A percentile compares a stretch with the other conserved stretches of the same genome.
Evolutionary conservation across 2,888 invertebrate genomes (phyloP).

Genomic region (Nymphalis urticae): DNA sequence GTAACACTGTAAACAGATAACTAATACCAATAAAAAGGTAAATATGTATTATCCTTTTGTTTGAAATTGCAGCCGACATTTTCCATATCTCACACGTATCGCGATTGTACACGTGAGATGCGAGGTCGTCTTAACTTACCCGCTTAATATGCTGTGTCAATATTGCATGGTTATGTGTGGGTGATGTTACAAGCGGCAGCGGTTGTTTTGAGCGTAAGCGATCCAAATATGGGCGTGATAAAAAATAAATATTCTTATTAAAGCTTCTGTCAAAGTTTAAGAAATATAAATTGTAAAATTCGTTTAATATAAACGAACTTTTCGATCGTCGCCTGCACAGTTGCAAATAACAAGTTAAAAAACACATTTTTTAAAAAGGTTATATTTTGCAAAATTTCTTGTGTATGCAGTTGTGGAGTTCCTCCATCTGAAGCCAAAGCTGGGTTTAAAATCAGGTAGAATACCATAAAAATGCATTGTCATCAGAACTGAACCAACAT

Average conservation of each 20-base stretch:
- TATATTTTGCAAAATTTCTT: too few relatives aligned
- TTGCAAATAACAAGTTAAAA: too few relatives aligned
- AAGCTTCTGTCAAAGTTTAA: too few relatives aligned
- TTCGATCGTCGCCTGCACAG: too few relatives aligned
- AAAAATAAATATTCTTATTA: not conserved
- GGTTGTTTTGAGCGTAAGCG: not conserved
- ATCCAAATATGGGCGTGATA: not conserved
- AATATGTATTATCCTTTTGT: conserved; percentile 61
- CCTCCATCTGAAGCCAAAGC: too few relatives aligned
- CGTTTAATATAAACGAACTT: too few relatives aligned
- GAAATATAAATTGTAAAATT: too few relatives aligned
- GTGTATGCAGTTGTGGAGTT: too few relatives aligned
- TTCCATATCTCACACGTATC: conserved; percentile 59
- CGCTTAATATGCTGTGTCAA: conserved; percentile 65
- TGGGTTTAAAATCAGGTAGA: too few relatives aligned
- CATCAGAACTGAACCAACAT: too few relatives aligned
- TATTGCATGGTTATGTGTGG: conserved; percentile 52
- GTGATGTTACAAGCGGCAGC: conserved; percentile 42
- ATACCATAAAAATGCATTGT: too few relatives aligned
- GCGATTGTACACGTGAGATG: conserved; percentile 50
- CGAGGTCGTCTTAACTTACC: conserved; percentile 51
- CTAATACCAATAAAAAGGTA: conserved; percentile 57
- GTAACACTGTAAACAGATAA: conserved; percentile 32
- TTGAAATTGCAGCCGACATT: conserved; percentile 62
- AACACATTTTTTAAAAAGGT: too few relatives aligned